Percentiles rank a stretch among this genome's conserved stretches.
These are phyloP conservation scores for Drosophila pseudotakahashii DNA, from an alignment of 2,888 invertebrate species.

Conservation along the genomic window DNA sequence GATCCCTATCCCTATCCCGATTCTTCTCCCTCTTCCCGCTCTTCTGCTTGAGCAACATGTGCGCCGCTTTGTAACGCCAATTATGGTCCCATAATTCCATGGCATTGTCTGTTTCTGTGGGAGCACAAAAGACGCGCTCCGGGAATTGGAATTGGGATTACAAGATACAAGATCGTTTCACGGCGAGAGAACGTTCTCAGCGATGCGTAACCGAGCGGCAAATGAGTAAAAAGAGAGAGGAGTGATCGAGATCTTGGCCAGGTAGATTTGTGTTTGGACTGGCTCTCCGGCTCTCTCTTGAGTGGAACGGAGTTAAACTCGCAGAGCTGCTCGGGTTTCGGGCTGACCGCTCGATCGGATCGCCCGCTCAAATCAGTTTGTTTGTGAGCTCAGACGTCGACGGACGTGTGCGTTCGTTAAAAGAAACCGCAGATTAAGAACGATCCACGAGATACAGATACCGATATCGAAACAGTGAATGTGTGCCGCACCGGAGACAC, in stretches of 20 bases:
- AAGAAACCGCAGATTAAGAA: slow-evolving; percentile 26
- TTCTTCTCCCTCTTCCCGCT: background rate
- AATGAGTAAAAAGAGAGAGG: slow-evolving; percentile 65
- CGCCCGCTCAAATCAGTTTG: slow-evolving; percentile 66
- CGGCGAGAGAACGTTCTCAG: slow-evolving; percentile 50
- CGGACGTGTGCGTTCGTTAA: slow-evolving; percentile 52
- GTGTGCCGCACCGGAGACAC: slow-evolving; percentile 52
- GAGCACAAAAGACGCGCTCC: slow-evolving; percentile 31
- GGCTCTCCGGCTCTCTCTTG: slow-evolving; percentile 54
- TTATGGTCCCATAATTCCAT: slow-evolving; percentile 82
- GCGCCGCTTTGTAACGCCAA: slow-evolving; percentile 82
- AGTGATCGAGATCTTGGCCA: slow-evolving; percentile 50
- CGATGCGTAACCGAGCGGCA: slow-evolving; percentile 78
- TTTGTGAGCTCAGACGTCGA: slow-evolving; percentile 60
- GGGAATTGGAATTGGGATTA: slow-evolving; percentile 28
- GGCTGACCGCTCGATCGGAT: slow-evolving; percentile 33
- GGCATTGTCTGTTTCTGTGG: slow-evolving; percentile 75
- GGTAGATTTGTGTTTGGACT: slow-evolving; percentile 43
- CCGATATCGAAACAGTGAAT: slow-evolving; percentile 59
- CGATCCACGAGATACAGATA: slow-evolving; percentile 38
- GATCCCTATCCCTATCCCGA: background rate
- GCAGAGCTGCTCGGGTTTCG: slow-evolving; percentile 38
- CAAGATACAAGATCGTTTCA: slow-evolving; percentile 55
- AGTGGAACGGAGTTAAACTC: slow-evolving; percentile 55
- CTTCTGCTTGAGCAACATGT: slow-evolving; percentile 57